phyloP scores from a whole-genome alignment of 2,113 vertebrate genomes.

The Triplophysa dalaica region DNA sequence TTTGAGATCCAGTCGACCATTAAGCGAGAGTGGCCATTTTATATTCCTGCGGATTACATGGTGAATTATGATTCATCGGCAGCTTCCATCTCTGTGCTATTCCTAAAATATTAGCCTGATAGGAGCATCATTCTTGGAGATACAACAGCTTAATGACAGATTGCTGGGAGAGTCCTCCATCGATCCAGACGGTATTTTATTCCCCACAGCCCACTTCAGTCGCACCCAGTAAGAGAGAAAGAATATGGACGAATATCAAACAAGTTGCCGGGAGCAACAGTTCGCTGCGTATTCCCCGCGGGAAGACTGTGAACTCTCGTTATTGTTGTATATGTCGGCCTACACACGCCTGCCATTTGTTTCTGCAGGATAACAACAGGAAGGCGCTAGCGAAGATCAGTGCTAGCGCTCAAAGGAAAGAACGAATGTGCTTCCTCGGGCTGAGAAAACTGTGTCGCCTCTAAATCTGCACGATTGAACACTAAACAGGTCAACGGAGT shows the following conservation, averaged over 20 bases:
- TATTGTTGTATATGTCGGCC: constrained; percentile 27
- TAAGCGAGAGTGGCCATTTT: constrained; percentile 12
- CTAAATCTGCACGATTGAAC: constrained; percentile 8
- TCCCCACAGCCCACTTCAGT: constrained; percentile 9
- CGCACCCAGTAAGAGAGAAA: not conserved
- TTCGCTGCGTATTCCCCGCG: constrained; percentile 3
- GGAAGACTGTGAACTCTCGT: constrained; percentile 23
- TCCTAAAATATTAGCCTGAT: not conserved
- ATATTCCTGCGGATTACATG: constrained; percentile 11
- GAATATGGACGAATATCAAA: constrained; percentile 42
- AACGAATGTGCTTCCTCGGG: not conserved
- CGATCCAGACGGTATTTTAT: constrained; percentile 7
- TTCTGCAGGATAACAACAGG: constrained; percentile 19
- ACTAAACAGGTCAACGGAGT: not conserved
- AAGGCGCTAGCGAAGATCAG: constrained; percentile 20
- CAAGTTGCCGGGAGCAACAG: not conserved
- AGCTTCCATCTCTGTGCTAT: not conserved
- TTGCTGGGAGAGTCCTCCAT: not conserved
- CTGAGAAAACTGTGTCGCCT: not conserved
- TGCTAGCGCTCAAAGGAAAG: not conserved
- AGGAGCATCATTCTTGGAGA: not conserved
- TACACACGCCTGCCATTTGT: not conserved
- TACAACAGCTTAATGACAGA: not conserved
- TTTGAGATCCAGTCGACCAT: not conserved
- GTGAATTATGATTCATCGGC: not conserved